These are phyloP conservation scores for Argopecten irradians DNA, from an alignment of 1,140 invertebrate species.

Conservation along the genomic window DNA sequence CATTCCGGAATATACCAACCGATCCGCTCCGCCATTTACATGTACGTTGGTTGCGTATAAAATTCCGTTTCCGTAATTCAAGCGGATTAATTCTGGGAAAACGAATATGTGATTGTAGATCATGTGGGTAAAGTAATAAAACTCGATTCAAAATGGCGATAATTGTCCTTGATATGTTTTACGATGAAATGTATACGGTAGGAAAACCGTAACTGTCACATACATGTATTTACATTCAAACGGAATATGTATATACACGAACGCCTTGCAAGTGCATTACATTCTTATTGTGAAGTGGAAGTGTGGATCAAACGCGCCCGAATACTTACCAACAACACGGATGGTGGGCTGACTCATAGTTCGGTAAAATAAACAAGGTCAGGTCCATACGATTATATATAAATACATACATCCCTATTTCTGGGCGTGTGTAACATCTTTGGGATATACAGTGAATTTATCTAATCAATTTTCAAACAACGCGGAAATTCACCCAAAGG, in stretches of 20 bases:
- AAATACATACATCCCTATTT: no score
- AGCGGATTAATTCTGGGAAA: slow-evolving; percentile 21
- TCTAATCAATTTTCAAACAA: no score
- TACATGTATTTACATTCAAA: slow-evolving; percentile 13
- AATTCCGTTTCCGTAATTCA: not conserved
- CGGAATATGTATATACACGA: slow-evolving; percentile 17
- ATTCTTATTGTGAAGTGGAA: slow-evolving; percentile 22
- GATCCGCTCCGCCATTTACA: slow-evolving; percentile 12
- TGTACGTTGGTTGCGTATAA: slow-evolving; percentile 21
- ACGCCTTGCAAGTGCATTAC: not conserved
- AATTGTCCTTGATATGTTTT: slow-evolving; percentile 23
- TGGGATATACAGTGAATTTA: no score
- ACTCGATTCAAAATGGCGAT: slow-evolving; percentile 21
- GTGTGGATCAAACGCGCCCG: not conserved
- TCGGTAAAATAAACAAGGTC: not conserved
- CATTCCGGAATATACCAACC: not conserved
- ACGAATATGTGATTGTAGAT: not conserved
- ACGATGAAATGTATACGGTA: slow-evolving; percentile 9
- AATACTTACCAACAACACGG: not conserved
- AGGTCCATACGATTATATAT: not conserved
- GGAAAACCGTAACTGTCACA: not conserved
- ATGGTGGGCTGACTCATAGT: slow-evolving; percentile 19
- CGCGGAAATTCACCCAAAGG: no score
- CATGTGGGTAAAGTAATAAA: not conserved
- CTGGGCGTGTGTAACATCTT: no score